Conservation (phyloP, 1,140 invertebrate species). For the Calliphora vicina region DNA sequence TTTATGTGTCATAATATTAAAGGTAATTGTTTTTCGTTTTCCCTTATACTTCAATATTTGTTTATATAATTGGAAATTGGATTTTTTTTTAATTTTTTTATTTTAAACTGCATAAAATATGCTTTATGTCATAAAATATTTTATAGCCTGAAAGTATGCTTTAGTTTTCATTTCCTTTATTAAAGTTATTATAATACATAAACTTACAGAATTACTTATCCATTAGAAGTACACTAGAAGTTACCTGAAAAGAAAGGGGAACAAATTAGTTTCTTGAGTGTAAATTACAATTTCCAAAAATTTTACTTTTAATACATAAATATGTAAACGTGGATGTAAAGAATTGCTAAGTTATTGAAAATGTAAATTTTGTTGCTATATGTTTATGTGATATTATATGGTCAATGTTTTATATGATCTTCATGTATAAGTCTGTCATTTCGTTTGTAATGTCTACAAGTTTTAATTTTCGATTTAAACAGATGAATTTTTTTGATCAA, state of each 20-base stretch:
- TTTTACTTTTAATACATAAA: too few relatives aligned
- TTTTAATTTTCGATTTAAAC: too few relatives aligned
- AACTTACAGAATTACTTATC: background rate
- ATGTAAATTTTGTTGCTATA: too few relatives aligned
- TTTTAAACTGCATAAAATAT: background rate
- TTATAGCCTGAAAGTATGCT: background rate
- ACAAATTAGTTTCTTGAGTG: background rate
- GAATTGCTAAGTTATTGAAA: too few relatives aligned
- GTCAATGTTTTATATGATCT: too few relatives aligned
- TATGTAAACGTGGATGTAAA: too few relatives aligned
- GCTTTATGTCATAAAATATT: background rate
- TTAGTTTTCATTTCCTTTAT: background rate
- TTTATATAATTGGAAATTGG: too few relatives aligned
- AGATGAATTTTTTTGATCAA: too few relatives aligned
- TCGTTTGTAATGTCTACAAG: too few relatives aligned
- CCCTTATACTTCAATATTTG: background rate
- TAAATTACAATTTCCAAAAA: background rate
- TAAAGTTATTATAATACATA: background rate
- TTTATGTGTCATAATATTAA: constrained; percentile 21
- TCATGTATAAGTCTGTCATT: too few relatives aligned
- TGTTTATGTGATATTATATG: too few relatives aligned
- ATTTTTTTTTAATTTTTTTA: background rate
- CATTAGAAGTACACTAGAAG: background rate
- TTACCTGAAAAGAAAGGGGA: background rate
- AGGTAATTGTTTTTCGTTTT: constrained; percentile 26